Evolutionary conservation across 2,888 invertebrate species (phyloP).

Genomic region (Drosophila lutescens): DNA sequence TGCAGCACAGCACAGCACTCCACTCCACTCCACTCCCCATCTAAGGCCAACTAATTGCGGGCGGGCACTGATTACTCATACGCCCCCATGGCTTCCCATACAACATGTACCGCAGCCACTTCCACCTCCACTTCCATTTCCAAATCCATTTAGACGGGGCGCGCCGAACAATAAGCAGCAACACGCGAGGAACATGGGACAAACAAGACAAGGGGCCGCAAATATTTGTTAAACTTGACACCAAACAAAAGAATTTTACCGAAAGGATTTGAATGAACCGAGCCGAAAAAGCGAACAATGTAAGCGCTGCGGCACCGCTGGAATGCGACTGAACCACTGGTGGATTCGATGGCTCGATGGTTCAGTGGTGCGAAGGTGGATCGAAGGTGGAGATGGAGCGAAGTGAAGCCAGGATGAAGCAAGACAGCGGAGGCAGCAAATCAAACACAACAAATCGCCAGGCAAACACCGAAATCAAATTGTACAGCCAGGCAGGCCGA

Average conservation of each 20-base stretch:
- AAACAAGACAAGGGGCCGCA: constrained; percentile 71
- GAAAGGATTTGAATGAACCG: constrained; percentile 77
- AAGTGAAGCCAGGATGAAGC: constrained; percentile 22
- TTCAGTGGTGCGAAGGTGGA: background rate
- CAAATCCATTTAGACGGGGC: background rate
- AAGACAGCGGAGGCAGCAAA: constrained; percentile 69
- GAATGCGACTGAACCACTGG: constrained; percentile 50
- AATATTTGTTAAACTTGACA: constrained; percentile 83
- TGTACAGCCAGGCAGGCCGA: constrained; percentile 51
- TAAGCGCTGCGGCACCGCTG: constrained; percentile 57
- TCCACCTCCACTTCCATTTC: background rate
- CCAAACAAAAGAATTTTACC: constrained; percentile 83
- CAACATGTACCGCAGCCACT: constrained; percentile 26
- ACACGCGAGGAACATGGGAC: constrained; percentile 64
- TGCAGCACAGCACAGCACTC: background rate
- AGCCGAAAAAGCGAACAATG: constrained; percentile 72
- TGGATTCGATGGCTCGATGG: background rate
- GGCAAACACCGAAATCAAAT: constrained; percentile 72
- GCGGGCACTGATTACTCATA: constrained; percentile 69
- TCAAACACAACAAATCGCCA: constrained; percentile 77
- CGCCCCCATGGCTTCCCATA: constrained; percentile 61
- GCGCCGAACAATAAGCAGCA: constrained; percentile 37
- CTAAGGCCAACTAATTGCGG: constrained; percentile 69
- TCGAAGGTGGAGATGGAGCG: no score
- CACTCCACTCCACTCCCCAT: constrained; percentile 29